A percentile compares a stretch with the other conserved stretches of the same genome.
Conservation (phyloP, 2,888 invertebrate species). For the Ophioninae sp. region DNA sequence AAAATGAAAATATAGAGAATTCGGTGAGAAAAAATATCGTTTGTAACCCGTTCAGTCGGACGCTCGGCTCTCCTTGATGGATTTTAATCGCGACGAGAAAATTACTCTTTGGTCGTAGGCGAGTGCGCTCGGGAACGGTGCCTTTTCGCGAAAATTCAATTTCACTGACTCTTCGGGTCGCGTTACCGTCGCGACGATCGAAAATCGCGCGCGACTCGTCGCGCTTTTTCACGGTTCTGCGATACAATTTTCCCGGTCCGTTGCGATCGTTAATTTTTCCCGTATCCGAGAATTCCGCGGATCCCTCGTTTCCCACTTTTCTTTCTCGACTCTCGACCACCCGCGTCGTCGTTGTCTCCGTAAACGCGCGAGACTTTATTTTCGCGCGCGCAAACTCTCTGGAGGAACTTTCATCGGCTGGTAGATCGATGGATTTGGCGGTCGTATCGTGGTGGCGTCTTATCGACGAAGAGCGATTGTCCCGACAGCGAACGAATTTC, state of each 20-base stretch:
- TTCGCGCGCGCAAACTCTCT: conserved; percentile 19
- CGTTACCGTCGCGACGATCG: conserved; percentile 65
- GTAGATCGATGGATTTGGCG: conserved; percentile 33
- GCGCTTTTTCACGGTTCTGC: conserved; percentile 25
- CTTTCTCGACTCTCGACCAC: conserved; percentile 21
- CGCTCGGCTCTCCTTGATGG: background rate
- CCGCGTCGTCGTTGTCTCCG: conserved; percentile 19
- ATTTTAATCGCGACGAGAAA: conserved; percentile 27
- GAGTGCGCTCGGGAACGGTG: conserved; percentile 41
- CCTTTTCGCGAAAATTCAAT: conserved; percentile 59
- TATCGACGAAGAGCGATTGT: conserved; percentile 16
- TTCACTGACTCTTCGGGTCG: conserved; percentile 59
- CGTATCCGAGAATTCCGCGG: background rate
- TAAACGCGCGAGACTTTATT: conserved; percentile 5
- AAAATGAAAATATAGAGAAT: background rate
- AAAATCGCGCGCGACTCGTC: conserved; percentile 59
- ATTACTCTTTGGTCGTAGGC: conserved; percentile 57
- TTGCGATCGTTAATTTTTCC: conserved; percentile 18
- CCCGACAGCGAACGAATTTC: conserved; percentile 45
- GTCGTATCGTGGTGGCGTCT: conserved; percentile 19
- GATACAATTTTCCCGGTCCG: conserved; percentile 31
- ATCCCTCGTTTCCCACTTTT: conserved; percentile 23
- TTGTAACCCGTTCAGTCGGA: background rate
- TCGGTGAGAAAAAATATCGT: background rate
- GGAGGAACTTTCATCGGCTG: conserved; percentile 6